Conservation (phyloP, 2,888 invertebrate species). For the Enchytraeus crypticus region DNA sequence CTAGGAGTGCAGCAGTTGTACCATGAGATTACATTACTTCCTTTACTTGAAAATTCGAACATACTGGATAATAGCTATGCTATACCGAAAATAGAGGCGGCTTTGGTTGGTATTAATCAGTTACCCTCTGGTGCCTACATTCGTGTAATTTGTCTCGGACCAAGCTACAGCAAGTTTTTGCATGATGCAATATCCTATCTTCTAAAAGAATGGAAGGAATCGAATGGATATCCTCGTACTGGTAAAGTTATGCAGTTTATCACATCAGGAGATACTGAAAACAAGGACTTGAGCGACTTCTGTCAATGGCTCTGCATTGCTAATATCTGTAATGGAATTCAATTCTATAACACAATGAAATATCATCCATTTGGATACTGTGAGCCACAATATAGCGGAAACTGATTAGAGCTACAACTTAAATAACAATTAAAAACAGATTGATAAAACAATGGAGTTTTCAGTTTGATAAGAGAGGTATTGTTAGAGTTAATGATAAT, state of each 20-base stretch:
- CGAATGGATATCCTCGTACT: neutral
- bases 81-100: neutral
- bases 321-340: neutral
- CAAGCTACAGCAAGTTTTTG: neutral
- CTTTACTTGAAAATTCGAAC: neutral
- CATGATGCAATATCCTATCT: neutral
- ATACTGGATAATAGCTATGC: neutral
- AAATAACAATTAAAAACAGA: no score
- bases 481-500: no score
- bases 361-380: neutral
- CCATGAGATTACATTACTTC: neutral
- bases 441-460: no score
- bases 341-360: neutral
- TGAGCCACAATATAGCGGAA: neutral
- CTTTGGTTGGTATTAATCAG: neutral
- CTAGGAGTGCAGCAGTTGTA: neutral
- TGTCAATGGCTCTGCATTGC: neutral
- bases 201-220: neutral
- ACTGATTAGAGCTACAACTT: no score
- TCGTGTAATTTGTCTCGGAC: neutral
- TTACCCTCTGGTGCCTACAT: neutral
- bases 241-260: neutral
- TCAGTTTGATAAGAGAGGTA: no score
- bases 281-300: neutral
- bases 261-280: neutral